Percentiles rank a stretch among this genome's conserved stretches.
These are phyloP conservation scores for Falco rusticolus DNA, from an alignment of 2,797 vertebrate genomes.

Conservation along the genomic window DNA sequence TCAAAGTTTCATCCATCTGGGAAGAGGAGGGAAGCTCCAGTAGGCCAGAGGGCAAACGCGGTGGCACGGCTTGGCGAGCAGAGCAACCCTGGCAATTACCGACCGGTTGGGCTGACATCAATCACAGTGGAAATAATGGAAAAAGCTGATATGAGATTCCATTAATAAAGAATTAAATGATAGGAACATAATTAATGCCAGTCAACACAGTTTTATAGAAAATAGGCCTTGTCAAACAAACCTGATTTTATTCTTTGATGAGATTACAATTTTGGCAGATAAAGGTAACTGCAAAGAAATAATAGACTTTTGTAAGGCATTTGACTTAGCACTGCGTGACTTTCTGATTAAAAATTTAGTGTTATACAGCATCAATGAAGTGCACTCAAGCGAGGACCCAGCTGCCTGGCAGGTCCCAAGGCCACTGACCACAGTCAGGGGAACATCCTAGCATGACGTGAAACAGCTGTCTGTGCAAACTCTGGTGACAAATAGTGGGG, in stretches of 20 bases:
- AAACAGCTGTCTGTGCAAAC: neutral
- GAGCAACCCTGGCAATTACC: neutral
- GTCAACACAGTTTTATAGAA: constrained; percentile 18
- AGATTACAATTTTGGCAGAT: constrained; percentile 55
- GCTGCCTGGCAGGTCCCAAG: neutral
- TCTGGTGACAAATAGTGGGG: accelerated
- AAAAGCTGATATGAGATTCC: constrained; percentile 29
- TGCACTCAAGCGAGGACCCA: neutral
- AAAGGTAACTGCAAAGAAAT: constrained; percentile 24
- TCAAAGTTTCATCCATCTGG: neutral
- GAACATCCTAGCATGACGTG: accelerated
- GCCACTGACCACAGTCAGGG: accelerated
- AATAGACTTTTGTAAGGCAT: neutral
- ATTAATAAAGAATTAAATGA: constrained; percentile 54
- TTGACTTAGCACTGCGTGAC: neutral
- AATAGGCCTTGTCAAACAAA: constrained; percentile 64
- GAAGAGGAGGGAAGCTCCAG: neutral
- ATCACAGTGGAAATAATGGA: neutral
- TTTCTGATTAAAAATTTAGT: constrained; percentile 11
- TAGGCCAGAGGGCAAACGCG: neutral
- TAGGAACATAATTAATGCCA: constrained; percentile 55
- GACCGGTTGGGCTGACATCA: neutral
- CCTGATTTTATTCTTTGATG: constrained; percentile 48
- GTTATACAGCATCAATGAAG: accelerated
- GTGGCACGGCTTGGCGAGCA: neutral